Evolutionary conservation across 2,888 invertebrate genomes (phyloP), one percentile per base, ranked within the genome.

Genomic region (Nemotelus nigrinus): DNA sequence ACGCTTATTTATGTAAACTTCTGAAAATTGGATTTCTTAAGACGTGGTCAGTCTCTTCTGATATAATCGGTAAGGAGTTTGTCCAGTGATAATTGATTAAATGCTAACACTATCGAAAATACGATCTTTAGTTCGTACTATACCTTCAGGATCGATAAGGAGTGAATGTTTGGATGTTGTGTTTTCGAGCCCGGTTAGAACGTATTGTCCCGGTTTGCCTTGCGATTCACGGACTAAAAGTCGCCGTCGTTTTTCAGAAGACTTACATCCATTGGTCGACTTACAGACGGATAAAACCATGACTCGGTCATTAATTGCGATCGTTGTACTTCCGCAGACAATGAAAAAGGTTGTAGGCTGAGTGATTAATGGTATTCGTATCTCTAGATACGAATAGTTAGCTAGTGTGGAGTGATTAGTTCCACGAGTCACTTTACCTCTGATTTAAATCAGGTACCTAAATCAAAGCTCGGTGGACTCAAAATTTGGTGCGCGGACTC

Each of bases 261-360:
- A 82, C 91, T 89, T 86, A 97, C 96, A 39, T 98, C 96, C n/a
- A n/a, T n/a, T n/a, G n/a, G n/a, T n/a, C n/a, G n/a, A n/a, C n/a
- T n/a, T n/a, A n/a, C n/a, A n/a, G 93, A 92, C 4, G 97, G 97
- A 87, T 99, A 98, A 88, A 95, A 99, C 98, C 98, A 98, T 57
- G 92, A 90, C 88, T 98, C 98, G 50, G 91, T 90, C 78, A 96
- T 88, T 45, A 96, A 87, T 82, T 91, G 91, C 60, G 89, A 91
- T 84, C 89, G 89, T 80, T 90, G 89, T 82, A 85, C 88, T 83
- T 88, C 85, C 41, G 88, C 85, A 39, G 86, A 86, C 60, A 86
- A 83, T 10, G 89, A 87, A 3, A 89, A 88, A 80, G 92, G 89
- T 81, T 91, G 88, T 86, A 88, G 53, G 55, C 72, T n/a, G 78